phyloP scores from a whole-genome alignment of 2,888 invertebrate species.

The Hanleya hanleyi region DNA sequence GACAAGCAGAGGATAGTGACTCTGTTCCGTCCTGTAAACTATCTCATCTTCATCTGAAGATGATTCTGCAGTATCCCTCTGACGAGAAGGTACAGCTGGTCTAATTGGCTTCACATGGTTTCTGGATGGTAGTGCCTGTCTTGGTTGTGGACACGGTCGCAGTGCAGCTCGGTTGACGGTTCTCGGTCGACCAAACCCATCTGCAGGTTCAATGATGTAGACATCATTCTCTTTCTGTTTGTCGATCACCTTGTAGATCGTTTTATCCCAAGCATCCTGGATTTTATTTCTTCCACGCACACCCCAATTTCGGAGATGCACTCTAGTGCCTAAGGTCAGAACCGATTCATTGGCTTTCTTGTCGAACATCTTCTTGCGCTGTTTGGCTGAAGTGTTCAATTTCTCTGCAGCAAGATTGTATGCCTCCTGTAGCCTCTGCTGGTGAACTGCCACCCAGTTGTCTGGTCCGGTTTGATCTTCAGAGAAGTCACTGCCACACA shows the following conservation, averaged over 20 bases:
- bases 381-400: neutral
- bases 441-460: constrained; percentile 7
- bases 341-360: constrained; percentile 5
- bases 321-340: constrained; percentile 1
- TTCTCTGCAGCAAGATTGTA: neutral
- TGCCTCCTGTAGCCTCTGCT: neutral
- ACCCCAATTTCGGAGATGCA: constrained; percentile 4
- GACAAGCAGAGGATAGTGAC: neutral
- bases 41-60: neutral
- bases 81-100: neutral
- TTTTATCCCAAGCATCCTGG: constrained; percentile 5
- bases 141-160: neutral
- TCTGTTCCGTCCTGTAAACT: neutral
- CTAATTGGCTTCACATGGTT: neutral
- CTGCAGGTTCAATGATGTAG: constrained; percentile 8
- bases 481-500: neutral
- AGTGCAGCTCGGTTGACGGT: constrained; percentile 10
- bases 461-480: neutral
- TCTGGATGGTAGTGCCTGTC: neutral
- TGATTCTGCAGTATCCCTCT: neutral
- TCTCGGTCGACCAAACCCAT: neutral
- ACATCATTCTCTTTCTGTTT: constrained; percentile 7
- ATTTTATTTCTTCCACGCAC: constrained; percentile 16
- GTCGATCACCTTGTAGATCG: neutral
- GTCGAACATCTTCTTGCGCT: neutral